These are phyloP conservation scores for Zelostemma sp. DNA, from an alignment of 1,140 invertebrate genomes.

Conservation along the genomic window DNA sequence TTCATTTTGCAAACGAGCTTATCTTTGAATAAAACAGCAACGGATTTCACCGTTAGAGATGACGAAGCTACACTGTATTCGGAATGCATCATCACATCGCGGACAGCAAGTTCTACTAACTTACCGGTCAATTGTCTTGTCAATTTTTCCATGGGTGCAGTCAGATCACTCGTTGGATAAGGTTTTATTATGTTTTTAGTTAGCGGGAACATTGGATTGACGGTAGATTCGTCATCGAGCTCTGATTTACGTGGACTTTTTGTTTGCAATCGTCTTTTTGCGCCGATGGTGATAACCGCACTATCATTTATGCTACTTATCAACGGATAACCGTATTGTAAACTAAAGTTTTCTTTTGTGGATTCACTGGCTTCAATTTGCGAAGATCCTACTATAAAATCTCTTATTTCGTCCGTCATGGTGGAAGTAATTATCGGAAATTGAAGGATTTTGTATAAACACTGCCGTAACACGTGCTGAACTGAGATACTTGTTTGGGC, in stretches of 20 bases:
- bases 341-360: conserved; percentile 35
- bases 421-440: not conserved
- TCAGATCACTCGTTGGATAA: conserved; percentile 38
- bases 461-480: not conserved
- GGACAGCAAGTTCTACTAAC: conserved; percentile 60
- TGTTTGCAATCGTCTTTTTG: conserved; percentile 9
- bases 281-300: conserved; percentile 37
- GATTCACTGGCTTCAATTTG: no score
- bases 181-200: conserved; percentile 54
- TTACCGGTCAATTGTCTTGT: conserved; percentile 41
- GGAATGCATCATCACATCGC: conserved; percentile 51
- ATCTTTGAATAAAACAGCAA: conserved; percentile 54
- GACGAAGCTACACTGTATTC: conserved; percentile 1
- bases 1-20: conserved; percentile 56
- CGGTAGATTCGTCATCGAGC: conserved; percentile 11
- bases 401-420: conserved; percentile 21
- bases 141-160: conserved; percentile 35
- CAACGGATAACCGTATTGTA: conserved; percentile 46
- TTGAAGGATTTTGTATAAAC: not conserved
- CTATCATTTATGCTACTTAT: conserved; percentile 32
- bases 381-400: conserved; percentile 41
- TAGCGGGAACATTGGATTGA: conserved; percentile 51
- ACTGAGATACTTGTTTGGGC: no score
- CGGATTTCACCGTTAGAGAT: conserved; percentile 44
- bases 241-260: conserved; percentile 4